Evolutionary conservation across 2,113 vertebrate genomes (phyloP), one percentile per base, ranked within the genome.

Genomic region (Felis chaus): DNA sequence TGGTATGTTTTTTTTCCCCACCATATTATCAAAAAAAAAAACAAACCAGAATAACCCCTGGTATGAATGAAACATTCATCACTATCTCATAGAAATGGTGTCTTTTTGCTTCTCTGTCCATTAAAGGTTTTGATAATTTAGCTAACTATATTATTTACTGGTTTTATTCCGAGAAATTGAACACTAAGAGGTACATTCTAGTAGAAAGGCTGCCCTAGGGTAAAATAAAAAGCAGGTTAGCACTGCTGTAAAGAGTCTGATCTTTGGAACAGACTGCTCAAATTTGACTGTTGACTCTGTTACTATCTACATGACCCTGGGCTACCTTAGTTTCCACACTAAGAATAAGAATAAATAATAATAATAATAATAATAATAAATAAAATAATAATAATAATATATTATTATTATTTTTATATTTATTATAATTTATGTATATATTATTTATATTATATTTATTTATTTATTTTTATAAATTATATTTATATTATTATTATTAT

Each of bases 21-120:
- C 9, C 45, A 48, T 66, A 89, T 63, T 88, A 74, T 55, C 48
- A 84, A 91, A 94, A 96, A 94, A 96, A 63, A 7, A 88, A 95
- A 55, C 25, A 55, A 57, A 45, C 11, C 18, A 53, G n/a, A 90
- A 94, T 57, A 90, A 66, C n/a, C 36, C 50, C 45, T 50, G 3
- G 71, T n/a, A 74, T 89, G 41, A 91, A 95, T 50, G 41, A 89
- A 96, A 84, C 48, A 78, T 88, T 81, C 45, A 86, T 89, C 89
- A 48, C 1, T 55, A 23, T 48, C 41, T 95, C 45, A 39, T 19
- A 91, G 57, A 88, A 73, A 53, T 23, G 39, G 21, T 79, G 3
- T 89, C 31, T 15, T 53, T 86, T 84, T 78, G 50, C 45, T 88
- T 95, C 25, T 76, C n/a, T 92, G 48, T 81, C 27, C 66, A 81